Conservation (phyloP, 2,797 vertebrate species). For the Rhinophrynus dorsalis region DNA sequence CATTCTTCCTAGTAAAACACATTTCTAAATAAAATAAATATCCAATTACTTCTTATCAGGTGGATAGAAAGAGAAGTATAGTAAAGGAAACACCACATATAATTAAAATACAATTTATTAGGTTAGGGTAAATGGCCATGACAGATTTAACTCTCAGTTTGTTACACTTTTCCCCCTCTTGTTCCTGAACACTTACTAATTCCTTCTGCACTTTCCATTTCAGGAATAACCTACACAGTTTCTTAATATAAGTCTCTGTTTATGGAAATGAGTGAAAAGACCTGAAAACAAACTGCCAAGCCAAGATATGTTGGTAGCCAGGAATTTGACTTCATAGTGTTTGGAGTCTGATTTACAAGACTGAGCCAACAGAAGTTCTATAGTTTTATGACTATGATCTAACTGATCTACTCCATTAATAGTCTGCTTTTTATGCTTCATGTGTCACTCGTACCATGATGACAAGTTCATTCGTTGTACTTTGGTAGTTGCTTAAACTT, state of each 20-base stretch:
- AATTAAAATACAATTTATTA: neutral
- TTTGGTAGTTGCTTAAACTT: no score
- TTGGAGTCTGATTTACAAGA: neutral
- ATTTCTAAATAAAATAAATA: no score
- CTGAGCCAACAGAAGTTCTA: constrained; percentile 15
- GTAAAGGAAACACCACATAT: no score
- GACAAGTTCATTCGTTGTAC: neutral
- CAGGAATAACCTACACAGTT: neutral
- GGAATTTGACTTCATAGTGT: constrained; percentile 18
- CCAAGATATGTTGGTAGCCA: constrained; percentile 1
- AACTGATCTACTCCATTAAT: neutral
- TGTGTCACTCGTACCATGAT: neutral
- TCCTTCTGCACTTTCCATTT: neutral
- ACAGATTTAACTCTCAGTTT: neutral
- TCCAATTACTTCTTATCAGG: no score
- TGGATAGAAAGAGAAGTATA: no score
- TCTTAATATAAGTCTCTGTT: constrained; percentile 26
- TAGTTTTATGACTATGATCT: constrained; percentile 14
- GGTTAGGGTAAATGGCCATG: neutral
- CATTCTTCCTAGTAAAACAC: no score
- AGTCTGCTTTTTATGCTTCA: neutral
- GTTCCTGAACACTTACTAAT: no score
- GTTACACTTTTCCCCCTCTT: neutral
- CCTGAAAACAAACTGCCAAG: neutral
- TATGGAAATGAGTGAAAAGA: constrained; percentile 5